Percentiles rank a stretch among this genome's conserved stretches.
Conservation (phyloP, 2,888 invertebrate species). For the Dendrolimus houi region DNA sequence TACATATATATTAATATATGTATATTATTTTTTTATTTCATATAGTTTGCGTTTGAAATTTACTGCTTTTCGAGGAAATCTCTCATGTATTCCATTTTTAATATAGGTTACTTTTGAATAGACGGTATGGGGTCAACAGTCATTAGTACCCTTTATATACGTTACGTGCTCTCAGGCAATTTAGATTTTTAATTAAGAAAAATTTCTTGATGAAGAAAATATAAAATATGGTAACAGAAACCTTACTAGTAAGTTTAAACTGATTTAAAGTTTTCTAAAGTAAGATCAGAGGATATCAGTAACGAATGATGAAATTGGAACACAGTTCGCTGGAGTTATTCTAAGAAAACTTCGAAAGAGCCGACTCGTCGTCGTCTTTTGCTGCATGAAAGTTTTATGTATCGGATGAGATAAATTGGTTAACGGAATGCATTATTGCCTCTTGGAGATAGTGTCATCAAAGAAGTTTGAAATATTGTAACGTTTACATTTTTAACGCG, state of each 20-base stretch:
- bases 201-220: neutral
- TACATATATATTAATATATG: no score
- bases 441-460: conserved; percentile 52
- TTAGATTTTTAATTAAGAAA: neutral
- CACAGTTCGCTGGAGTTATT: conserved; percentile 23
- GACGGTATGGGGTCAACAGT: neutral
- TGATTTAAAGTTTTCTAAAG: neutral
- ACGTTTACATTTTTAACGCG: no score
- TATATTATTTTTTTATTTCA: no score
- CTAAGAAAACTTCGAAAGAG: conserved; percentile 45
- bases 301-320: conserved; percentile 25
- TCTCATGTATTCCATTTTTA: no score
- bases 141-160: neutral
- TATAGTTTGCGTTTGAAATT: no score
- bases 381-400: conserved; percentile 57
- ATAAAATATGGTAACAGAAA: neutral
- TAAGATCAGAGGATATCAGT: conserved; percentile 13
- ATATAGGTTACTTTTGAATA: no score
- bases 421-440: conserved; percentile 59
- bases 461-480: conserved; percentile 10
- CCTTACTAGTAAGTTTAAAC: neutral
- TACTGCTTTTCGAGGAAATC: no score
- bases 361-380: conserved; percentile 38
- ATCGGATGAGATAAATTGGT: conserved; percentile 57
- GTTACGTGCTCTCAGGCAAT: neutral